Evolutionary conservation across 30 jellyfish, hydroid and myxozoan species (phyloP), one percentile per base, ranked within the genome.

Genomic region (Turritopsis rubra): DNA sequence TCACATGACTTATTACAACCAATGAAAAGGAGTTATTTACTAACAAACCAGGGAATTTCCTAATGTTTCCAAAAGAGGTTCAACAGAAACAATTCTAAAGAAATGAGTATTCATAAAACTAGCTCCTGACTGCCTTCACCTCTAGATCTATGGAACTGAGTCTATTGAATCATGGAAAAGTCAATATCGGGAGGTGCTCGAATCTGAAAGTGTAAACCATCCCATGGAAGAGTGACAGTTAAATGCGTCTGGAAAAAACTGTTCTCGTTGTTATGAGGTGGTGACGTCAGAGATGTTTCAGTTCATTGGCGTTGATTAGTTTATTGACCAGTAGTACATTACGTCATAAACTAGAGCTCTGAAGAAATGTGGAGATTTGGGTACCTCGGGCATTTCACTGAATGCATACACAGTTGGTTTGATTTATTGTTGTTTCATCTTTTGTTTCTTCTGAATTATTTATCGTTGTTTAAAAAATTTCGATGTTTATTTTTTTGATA

Each of bases 161-260:
- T 68, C 77, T n/a, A 68, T 68, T 22, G 77, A 68, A 27, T 68
- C 77, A 23, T 68, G 77, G 77, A 68, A 68, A 19, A 68, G 28
- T 0, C 77, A 68, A 68, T 68, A 68, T 68, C 77, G 77, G 30
- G 77, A 68, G 19, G 77, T 68, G 19, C 30, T 68, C 31, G 77
- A 68, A 68, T 68, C 77, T 19, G 77, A 68, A 27, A 23, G 21
- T 19, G 22, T 9, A 3, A 41, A 13, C 60, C 60, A 41, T 3
- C 60, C 60, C 5, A 41, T 41, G 60, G 60, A 41, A 41, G 60
- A 41, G 13, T 41, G 13, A 41, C 60, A 41, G 9, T 41, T 41
- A 3, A 3, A 41, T 41, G 60, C 13, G 5, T 41, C 13, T 41
- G 9, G 9, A 41, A 41, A 41, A 41, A 41, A 41, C 9, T 13